Percentiles rank a stretch among this genome's conserved stretches.
phyloP scores from a whole-genome alignment of 2,113 vertebrate species.

The Kryptolebias marmoratus region DNA sequence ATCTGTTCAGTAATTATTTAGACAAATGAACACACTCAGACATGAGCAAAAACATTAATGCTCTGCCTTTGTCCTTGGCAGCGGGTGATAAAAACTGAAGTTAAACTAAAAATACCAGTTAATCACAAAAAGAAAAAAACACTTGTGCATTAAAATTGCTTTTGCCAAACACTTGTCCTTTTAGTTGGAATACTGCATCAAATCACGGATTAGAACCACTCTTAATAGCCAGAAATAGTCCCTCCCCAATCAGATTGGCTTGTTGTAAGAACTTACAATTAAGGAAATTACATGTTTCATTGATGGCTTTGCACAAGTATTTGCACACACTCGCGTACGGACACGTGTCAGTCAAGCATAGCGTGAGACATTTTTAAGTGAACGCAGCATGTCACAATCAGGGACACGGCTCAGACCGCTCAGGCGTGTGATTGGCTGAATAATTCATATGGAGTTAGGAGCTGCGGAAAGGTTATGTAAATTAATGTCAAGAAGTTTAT shows the following conservation, averaged over 20 bases:
- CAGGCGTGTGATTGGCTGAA: constrained; percentile 77
- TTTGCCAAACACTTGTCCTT: neutral
- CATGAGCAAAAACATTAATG: too few species aligned
- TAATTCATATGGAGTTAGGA: constrained; percentile 68
- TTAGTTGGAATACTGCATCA: neutral
- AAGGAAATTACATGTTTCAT: constrained; percentile 18
- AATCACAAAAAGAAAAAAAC: neutral
- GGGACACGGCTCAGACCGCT: constrained; percentile 60
- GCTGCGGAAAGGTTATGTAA: constrained; percentile 43
- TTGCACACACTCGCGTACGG: constrained; percentile 8
- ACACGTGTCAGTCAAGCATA: constrained; percentile 54
- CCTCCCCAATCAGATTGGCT: neutral
- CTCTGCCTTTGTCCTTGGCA: too few species aligned
- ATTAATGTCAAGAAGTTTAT: constrained; percentile 37
- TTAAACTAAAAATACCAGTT: too few species aligned
- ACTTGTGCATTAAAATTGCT: neutral
- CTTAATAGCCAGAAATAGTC: neutral
- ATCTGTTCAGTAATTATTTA: too few species aligned
- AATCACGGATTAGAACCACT: neutral
- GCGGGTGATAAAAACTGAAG: too few species aligned
- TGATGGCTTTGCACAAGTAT: constrained; percentile 31
- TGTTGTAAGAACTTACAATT: constrained; percentile 1
- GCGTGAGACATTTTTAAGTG: constrained; percentile 58
- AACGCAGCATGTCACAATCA: constrained; percentile 73
- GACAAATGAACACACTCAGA: too few species aligned